Base-by-base conservation (phyloP, 2,888 invertebrate species). In the Troides aeacus region DNA sequence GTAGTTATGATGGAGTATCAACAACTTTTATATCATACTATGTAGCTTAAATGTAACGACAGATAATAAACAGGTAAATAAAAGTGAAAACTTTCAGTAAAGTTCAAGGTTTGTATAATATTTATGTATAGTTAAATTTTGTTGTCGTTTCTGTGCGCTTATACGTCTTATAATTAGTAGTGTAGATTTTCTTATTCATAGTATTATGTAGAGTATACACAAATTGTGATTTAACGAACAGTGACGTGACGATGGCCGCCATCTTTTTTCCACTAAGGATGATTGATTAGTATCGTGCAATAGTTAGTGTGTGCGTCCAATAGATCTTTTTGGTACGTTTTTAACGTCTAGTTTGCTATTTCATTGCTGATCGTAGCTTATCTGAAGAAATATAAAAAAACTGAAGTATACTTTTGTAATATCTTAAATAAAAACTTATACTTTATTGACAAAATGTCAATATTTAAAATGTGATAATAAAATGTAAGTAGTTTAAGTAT, bases 211-310 rank as follows among this genome's bases (percentile, higher is more conserved):
- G 18, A 53, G 53, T 53, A 53, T 0, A 61, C 39, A 39, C 63
- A 59, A 59, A 68, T 59, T 64, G 63, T 39, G 23, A 53, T 39
- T 50, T 21, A 50, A 64, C 30, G 58, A 59, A 50, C 7, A 18
- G 50, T 18, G 18, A 50, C 30, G 42, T 36, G 63, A 50, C 59
- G 63, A 64, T 12, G 59, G 23, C 50, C 46, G 24, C 23, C 50
- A 23, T 60, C 62, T 66, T 69, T 64, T 53, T 69, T 56, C 23
- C 4, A 50, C 21, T 39, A 12, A n/a, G 17, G n/a, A 57, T 64
- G 64, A 69, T 69, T 64, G 69, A 69, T 69, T 61, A 39, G 36
- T 60, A 59, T 58, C 4, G 24, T 61, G 21, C 64, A 56, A 53
- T 60, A 21, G 56, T 64, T 64, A 18, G 18, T 53, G 21, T 64